Percentiles rank a stretch among this genome's conserved stretches.
Conservation (phyloP, 2,888 invertebrate species). For the Drosophila helvetica region DNA sequence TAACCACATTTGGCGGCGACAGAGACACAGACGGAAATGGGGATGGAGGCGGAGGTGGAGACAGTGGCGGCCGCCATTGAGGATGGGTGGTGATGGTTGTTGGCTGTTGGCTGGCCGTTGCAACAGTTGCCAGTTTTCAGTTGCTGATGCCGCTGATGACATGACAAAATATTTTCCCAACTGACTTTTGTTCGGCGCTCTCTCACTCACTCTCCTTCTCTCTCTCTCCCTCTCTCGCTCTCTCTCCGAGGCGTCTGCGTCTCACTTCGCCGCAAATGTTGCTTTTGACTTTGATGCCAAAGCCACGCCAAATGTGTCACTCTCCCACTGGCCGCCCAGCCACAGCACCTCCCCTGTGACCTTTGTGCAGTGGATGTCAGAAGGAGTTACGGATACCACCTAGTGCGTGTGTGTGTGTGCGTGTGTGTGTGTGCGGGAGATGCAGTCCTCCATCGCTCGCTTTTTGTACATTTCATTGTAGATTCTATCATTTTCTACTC, state of each 20-base stretch:
- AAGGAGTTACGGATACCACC: slow-evolving; percentile 33
- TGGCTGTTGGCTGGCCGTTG: slow-evolving; percentile 39
- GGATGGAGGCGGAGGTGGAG: background rate
- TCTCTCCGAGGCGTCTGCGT: background rate
- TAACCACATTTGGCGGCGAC: slow-evolving; percentile 79
- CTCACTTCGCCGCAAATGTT: slow-evolving; percentile 52
- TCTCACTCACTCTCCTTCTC: too few species aligned
- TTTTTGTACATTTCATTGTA: slow-evolving; percentile 73
- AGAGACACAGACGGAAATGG: slow-evolving; percentile 40
- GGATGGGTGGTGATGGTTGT: slow-evolving; percentile 1
- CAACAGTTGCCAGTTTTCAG: slow-evolving; percentile 70
- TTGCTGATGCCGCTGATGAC: slow-evolving; percentile 65
- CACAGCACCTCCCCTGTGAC: slow-evolving; percentile 62
- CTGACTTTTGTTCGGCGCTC: slow-evolving; percentile 57
- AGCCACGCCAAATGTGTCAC: slow-evolving; percentile 54
- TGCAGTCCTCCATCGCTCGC: slow-evolving; percentile 8
- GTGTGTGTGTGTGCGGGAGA: slow-evolving; percentile 20
- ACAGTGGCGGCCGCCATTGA: slow-evolving; percentile 3
- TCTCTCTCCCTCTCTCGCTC: slow-evolving; percentile 2
- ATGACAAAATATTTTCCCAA: slow-evolving; percentile 78
- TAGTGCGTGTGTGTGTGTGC: slow-evolving; percentile 3
- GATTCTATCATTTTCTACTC: slow-evolving; percentile 78
- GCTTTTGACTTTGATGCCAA: slow-evolving; percentile 75
- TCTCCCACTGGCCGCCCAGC: slow-evolving; percentile 13
- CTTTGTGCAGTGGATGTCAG: slow-evolving; percentile 76